Percentiles rank a stretch among this genome's conserved stretches.
Evolutionary conservation across 2,797 vertebrate species (phyloP).

Genomic region (Gadopsis marmoratus): DNA sequence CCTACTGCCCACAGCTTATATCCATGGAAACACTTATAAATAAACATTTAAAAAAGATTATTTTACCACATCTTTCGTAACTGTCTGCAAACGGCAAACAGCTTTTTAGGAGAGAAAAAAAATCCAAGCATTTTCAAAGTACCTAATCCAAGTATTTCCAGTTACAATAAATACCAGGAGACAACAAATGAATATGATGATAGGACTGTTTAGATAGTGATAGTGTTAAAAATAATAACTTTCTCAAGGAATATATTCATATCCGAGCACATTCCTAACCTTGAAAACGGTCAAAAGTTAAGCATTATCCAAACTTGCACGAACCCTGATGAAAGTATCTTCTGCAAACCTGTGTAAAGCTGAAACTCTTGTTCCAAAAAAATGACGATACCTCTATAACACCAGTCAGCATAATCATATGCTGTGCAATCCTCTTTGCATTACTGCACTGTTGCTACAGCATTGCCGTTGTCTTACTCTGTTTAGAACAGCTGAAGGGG

Average conservation of each 20-base stretch:
- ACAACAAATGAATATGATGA: too few species aligned
- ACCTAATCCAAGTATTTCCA: too few species aligned
- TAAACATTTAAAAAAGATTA: neutral
- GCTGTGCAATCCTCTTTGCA: neutral
- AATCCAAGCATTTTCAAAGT: too few species aligned
- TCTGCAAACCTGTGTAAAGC: neutral
- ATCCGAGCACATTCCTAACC: too few species aligned
- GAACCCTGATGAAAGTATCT: neutral
- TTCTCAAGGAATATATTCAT: too few species aligned
- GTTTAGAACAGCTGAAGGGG: slow-evolving; percentile 67
- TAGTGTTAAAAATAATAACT: too few species aligned
- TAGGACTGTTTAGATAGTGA: too few species aligned
- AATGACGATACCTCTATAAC: neutral
- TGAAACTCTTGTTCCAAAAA: neutral
- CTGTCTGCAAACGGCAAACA: neutral
- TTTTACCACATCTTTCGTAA: neutral
- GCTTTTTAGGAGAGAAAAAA: too few species aligned
- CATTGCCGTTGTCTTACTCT: slow-evolving; percentile 40
- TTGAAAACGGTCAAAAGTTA: too few species aligned
- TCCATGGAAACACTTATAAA: slow-evolving; percentile 13
- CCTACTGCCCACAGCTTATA: neutral
- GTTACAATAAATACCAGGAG: too few species aligned
- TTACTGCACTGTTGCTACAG: neutral
- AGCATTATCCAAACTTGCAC: too few species aligned
- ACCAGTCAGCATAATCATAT: neutral